Base-by-base conservation (phyloP, 2,797 vertebrate genomes). In the Chelon auratus region DNA sequence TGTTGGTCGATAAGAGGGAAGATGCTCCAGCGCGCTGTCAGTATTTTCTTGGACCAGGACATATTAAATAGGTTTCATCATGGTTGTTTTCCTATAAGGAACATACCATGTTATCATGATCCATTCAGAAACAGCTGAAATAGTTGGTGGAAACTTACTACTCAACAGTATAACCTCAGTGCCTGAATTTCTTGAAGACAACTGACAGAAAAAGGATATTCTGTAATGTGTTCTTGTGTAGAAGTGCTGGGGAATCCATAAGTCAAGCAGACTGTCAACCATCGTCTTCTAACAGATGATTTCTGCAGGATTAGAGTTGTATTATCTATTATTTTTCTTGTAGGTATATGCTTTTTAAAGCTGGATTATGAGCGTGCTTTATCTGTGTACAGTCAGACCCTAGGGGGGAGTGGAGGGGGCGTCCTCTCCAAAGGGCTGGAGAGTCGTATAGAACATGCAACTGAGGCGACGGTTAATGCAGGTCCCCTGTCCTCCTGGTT, bases 401-500 rank as follows among this genome's bases (percentile, higher is more conserved):
- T 22, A 18, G 43, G 62, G 77, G 82, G 26, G 24, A 3, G 5
- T 33, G 30, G 30, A 8, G 30, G 30, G 5, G 30, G 30, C 43
- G 55, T 79, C 30, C 54, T 77, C 68, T 78, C 75, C 63, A 59
- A 69, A 80, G 75, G 78, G 54, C 68, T 20, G 26, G 47, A 66
- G 75, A 81, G 76, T 65, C 65, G 33, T 55, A 82, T 75, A 81
- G 65, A 69, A 88, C 81, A 69, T 60, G 71, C 57, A 79, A 55
- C 73, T 60, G 62, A 86, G 81, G 82, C 76, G 75, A 82, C 55
- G 12, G 80, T 84, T 89, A 88, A 85, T 89, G 80, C 83, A 72
- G 79, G 78, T 92, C 86, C 75, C 83, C 75, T 86, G 78, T 87
- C 86, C 90, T 79, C 86, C 90, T 79, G 83, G 88, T 92, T 91